Base-by-base conservation (phyloP, 1,140 invertebrate genomes). In the Whitmania pigra region DNA sequence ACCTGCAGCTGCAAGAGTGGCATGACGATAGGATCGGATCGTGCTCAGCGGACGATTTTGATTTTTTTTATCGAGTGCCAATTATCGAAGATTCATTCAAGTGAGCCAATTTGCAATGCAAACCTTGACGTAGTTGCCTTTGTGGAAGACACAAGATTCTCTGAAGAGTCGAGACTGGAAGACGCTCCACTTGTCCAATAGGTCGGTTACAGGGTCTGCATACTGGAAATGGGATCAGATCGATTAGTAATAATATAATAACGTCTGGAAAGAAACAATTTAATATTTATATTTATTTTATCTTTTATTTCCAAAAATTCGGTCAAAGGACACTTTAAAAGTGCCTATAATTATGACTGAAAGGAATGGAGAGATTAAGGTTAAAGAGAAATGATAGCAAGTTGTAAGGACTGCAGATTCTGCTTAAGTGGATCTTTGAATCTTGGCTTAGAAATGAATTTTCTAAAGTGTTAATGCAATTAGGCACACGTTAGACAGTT, bases 111-210 rank as follows among this genome's bases (percentile, higher is more conserved):
- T 25, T 13, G 55, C 29, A 70, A 40, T 40, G 27, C 75, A 75
- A 76, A 86, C 84, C 78, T 99, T 99, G 76, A 99, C 95, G 85
- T 99, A 99, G 86, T 98, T 99, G 77, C 96, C 96, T 81, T 93
- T 88, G 86, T 98, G 94, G 87, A 97, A 98, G 82, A 98, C 94
- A 86, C 97, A 99, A 74, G 95, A 97, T 87, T 99, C 97, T 82
- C 97, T 88, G 87, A 99, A 99, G 77, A 99, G 85, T 78, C 97
- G 88, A 75, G 92, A 88, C 75, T 93, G 88, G 85, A 99, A 97
- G 69, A 98, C 94, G 79, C 91, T 91, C 93, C 94, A 96, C 85
- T 90, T 91, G 84, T 99, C 97, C 73, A 99, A 85, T 75, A 99
- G 86, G 86, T 99, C 94, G 67, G 95, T 94, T 73, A 99, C 97